These are phyloP conservation scores for Exocentrus adspersus DNA, from an alignment of 2,888 invertebrate genomes.

Conservation along the genomic window DNA sequence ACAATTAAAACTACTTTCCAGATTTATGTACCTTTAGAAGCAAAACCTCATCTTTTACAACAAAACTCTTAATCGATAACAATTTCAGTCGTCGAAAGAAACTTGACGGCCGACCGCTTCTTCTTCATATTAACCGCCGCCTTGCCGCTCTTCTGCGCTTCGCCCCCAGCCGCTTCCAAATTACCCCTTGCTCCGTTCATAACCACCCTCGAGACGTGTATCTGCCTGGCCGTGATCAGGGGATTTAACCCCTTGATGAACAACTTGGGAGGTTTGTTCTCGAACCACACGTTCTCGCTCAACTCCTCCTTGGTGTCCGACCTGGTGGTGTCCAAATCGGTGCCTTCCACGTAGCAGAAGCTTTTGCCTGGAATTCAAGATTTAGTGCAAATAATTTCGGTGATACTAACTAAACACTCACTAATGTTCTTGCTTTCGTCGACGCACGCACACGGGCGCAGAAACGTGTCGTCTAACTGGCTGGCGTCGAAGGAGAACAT, in stretches of 20 bases:
- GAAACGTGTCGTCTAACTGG: background rate
- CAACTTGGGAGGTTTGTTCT: conserved; percentile 49
- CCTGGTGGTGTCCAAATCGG: conserved; percentile 43
- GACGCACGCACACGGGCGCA: conserved; percentile 14
- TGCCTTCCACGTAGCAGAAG: conserved; percentile 51
- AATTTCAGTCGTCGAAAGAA: conserved; percentile 29
- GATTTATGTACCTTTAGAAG: no score
- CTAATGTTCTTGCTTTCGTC: conserved; percentile 5
- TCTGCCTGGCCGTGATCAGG: conserved; percentile 52
- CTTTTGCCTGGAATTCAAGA: conserved; percentile 35
- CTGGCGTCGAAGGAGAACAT: conserved; percentile 14
- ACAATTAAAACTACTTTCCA: no score
- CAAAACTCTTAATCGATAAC: background rate
- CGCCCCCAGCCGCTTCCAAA: conserved; percentile 9
- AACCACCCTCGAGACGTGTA: conserved; percentile 50
- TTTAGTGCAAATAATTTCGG: no score
- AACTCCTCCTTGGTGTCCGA: conserved; percentile 40
- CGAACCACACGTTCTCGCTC: conserved; percentile 51
- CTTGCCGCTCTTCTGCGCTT: conserved; percentile 22
- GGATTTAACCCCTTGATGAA: conserved; percentile 41
- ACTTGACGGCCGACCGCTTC: conserved; percentile 41
- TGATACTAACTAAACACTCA: background rate
- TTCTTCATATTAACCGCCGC: conserved; percentile 30
- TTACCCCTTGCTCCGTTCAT: conserved; percentile 50
- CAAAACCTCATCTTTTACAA: no score